Conservation (phyloP, 2,113 vertebrate genomes). For the Prinia subflava region DNA sequence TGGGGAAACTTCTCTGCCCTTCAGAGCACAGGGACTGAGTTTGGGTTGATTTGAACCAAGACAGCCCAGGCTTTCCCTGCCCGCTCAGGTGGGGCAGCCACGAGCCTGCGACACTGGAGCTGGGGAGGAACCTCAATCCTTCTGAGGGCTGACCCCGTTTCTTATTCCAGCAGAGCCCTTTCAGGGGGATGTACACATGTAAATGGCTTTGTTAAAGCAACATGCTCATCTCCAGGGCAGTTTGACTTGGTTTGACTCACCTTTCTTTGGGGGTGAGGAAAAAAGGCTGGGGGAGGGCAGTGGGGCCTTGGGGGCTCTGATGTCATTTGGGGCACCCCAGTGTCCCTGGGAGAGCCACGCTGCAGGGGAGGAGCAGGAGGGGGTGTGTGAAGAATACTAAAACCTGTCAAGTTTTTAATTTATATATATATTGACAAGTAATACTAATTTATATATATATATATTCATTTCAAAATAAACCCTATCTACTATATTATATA, state of each 20-base stretch:
- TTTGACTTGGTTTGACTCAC: not conserved
- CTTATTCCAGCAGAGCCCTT: not conserved
- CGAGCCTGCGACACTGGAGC: not conserved
- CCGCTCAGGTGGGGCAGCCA: not conserved
- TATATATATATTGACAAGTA: not conserved
- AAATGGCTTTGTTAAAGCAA: not conserved
- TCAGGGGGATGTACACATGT: not conserved
- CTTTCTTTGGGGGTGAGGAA: not conserved
- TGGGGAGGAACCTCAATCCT: not conserved
- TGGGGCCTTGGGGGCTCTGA: not conserved
- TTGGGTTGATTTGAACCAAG: not conserved
- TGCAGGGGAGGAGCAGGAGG: not conserved
- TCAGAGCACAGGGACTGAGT: not conserved
- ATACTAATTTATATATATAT: not conserved
- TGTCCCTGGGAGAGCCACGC: not conserved
- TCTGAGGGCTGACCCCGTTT: not conserved
- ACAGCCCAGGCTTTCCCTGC: not conserved
- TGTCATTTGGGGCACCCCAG: not conserved
- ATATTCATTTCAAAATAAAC: not conserved
- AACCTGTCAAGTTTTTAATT: rapidly evolving
- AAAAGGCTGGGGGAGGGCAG: not conserved
- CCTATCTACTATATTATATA: not conserved
- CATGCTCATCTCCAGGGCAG: too few species aligned
- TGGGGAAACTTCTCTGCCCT: too few species aligned
- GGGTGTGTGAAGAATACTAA: not conserved